A percentile compares a stretch with the other conserved stretches of the same genome.
Evolutionary conservation across 2,797 vertebrate genomes (phyloP).

Genomic region (Diplodus sargus): DNA sequence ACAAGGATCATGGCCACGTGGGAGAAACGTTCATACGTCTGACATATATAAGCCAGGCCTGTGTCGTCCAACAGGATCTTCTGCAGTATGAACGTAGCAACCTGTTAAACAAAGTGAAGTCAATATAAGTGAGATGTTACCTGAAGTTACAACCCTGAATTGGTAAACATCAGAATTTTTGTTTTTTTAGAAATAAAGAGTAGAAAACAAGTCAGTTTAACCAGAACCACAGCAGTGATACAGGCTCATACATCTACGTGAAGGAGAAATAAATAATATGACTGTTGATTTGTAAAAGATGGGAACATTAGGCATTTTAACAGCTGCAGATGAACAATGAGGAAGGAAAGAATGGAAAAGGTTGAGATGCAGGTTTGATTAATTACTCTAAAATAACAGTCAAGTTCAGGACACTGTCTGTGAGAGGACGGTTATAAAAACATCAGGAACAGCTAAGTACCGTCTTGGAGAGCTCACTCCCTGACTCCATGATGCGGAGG

Average conservation of each 20-base stretch:
- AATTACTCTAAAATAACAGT: neutral
- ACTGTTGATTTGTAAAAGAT: too few relatives aligned
- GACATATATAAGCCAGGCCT: slow-evolving; percentile 97
- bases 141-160: neutral
- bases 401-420: neutral
- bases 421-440: neutral
- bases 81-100: slow-evolving; percentile 98
- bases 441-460: slow-evolving; percentile 73
- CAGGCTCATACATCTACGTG: neutral
- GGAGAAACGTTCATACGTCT: slow-evolving; percentile 98
- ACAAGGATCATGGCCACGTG: slow-evolving; percentile 99
- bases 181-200: neutral
- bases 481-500: slow-evolving; percentile 98
- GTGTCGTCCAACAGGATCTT: slow-evolving; percentile 98
- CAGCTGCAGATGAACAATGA: neutral
- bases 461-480: slow-evolving; percentile 98
- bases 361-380: neutral
- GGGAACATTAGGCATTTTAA: neutral
- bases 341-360: neutral
- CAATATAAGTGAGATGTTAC: neutral
- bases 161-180: neutral
- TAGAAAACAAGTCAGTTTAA: neutral
- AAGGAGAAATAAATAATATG: neutral
- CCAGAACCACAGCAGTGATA: neutral
- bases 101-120: slow-evolving; percentile 78